Conservation (phyloP, 1,140 invertebrate genomes). For the Drosophila prosaltans region DNA sequence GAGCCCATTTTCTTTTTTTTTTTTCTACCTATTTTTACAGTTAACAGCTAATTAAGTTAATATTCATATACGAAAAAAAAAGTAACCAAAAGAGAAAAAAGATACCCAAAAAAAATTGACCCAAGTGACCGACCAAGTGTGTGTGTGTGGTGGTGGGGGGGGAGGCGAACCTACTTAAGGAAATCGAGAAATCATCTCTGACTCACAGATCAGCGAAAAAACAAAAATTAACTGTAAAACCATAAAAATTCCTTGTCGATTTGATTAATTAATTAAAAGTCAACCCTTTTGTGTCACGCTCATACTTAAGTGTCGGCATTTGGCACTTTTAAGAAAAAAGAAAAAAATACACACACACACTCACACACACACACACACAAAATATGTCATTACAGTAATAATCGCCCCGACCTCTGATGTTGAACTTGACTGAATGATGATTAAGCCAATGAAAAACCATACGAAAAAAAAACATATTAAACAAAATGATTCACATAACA, state of each 20-base stretch:
- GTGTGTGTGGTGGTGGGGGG: slow-evolving; percentile 5
- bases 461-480: neutral
- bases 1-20: slow-evolving; percentile 2
- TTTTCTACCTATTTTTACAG: slow-evolving; percentile 30
- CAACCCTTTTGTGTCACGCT: slow-evolving; percentile 63
- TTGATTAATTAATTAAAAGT: slow-evolving; percentile 79
- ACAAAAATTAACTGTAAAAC: neutral
- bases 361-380: too few relatives aligned
- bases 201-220: slow-evolving; percentile 37
- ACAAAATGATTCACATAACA: slow-evolving; percentile 28
- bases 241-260: slow-evolving; percentile 70
- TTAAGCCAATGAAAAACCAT: slow-evolving; percentile 48
- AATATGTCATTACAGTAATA: slow-evolving; percentile 59
- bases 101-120: too few relatives aligned
- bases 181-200: slow-evolving; percentile 31
- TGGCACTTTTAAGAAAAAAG: slow-evolving; percentile 49
- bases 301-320: slow-evolving; percentile 57
- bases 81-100: too few relatives aligned
- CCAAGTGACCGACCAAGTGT: too few relatives aligned
- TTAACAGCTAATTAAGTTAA: slow-evolving; percentile 74
- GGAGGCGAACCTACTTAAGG: neutral
- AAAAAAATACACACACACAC: too few relatives aligned
- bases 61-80: slow-evolving; percentile 56
- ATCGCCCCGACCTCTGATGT: slow-evolving; percentile 56
- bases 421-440: slow-evolving; percentile 69